phyloP scores from a whole-genome alignment of 2,113 vertebrate genomes.

The Muntiacus reevesi region DNA sequence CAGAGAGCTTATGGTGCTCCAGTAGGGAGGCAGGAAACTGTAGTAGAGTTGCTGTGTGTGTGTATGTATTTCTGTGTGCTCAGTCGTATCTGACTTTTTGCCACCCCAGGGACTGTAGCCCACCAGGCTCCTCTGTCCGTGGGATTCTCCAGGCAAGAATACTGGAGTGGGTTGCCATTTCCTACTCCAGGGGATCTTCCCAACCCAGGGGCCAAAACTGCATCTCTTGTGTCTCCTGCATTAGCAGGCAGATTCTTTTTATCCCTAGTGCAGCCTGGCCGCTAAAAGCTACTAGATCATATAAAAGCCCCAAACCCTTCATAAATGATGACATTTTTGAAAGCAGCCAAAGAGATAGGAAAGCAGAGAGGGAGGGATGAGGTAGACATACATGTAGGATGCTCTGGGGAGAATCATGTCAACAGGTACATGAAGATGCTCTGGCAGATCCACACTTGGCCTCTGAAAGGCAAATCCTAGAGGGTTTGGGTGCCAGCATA shows the following conservation, averaged over 20 bases:
- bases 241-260: neutral
- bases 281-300: neutral
- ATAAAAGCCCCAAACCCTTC: neutral
- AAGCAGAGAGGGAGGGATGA: neutral
- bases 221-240: neutral
- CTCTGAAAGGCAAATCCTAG: neutral
- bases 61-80: neutral
- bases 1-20: neutral
- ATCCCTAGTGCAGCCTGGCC: neutral
- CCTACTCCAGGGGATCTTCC: neutral
- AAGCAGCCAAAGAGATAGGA: neutral
- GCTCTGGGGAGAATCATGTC: no score
- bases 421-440: no score
- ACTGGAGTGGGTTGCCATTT: neutral
- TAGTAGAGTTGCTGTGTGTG: neutral
- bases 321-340: neutral
- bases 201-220: neutral
- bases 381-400: no score
- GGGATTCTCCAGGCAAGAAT: neutral
- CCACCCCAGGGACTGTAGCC: neutral
- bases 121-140: neutral
- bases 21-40: neutral
- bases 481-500: neutral
- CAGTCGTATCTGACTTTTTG: accelerated
- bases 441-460: no score